Evolutionary conservation across 2,888 invertebrate genomes (phyloP), one percentile per base, ranked within the genome.

Genomic region (Anthophora plumipes): DNA sequence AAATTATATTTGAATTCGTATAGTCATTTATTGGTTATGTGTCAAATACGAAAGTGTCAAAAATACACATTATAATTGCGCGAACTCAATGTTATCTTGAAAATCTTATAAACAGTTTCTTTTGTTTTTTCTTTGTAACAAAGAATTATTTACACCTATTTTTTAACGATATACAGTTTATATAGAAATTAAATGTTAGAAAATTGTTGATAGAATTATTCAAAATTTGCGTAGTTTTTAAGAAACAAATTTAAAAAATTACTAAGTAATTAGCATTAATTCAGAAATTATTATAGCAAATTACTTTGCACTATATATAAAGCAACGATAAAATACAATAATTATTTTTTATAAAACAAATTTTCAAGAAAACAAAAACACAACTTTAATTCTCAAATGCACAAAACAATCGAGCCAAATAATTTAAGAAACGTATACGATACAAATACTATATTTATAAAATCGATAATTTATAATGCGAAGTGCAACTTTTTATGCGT

Each of bases 21-120:
- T 41, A 61, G 14, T 68, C 37, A 64, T 68, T 77, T 69, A 63
- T 82, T 77, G 77, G 82, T 83, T 82, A 81, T 81, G 64, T 71
- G 39, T 66, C 72, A 72, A 17, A 64, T 66, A n/a, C n/a, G 7
- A 46, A n/a, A 25, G 12, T 48, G 54, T 66, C 50, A 72, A 64
- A 43, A 43, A 55, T 20, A 5, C 1, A 25, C 12, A 46, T 31
- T 55, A 55, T 54, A 48, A 31, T 55, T 66, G 3, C 11, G n/a
- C 12, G 25, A 39, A 8, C 25, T 41, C 20, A 39, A 60, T 4
- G 14, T 52, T 43, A 55, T 63, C 22, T 57, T 68, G 57, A 50
- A 50, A 64, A 50, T 22, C 20, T 12, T 41, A 14, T 43, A 43
- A 8, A 4, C 0, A n/a, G 22, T 41, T 43, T 54, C 37, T 50